Conservation (phyloP, 2,888 invertebrate species). For the Scaptomyza flava region DNA sequence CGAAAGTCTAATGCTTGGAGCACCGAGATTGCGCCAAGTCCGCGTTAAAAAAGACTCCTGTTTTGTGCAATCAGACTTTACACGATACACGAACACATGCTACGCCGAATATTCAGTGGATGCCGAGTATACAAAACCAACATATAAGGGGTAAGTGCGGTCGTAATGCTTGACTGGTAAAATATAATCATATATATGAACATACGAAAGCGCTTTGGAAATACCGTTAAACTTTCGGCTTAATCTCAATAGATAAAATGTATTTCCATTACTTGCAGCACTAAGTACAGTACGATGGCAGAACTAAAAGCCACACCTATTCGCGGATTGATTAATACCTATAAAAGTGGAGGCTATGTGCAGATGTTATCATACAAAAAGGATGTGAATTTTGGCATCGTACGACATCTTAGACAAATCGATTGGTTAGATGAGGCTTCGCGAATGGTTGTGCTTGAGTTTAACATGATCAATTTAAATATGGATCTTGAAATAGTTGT, state of each 20-base stretch:
- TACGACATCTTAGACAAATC: conserved; percentile 85
- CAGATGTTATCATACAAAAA: conserved; percentile 85
- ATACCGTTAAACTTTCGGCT: no score
- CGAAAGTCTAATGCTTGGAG: conserved; percentile 87
- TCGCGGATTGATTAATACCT: conserved; percentile 85
- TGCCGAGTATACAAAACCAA: conserved; percentile 80
- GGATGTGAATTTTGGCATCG: conserved; percentile 82
- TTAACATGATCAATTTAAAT: conserved; percentile 90
- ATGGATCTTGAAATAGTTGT: conserved; percentile 85
- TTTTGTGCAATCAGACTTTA: conserved; percentile 86
- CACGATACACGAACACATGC: conserved; percentile 86
- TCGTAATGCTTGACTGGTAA: no score
- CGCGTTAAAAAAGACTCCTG: conserved; percentile 87
- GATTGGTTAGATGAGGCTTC: conserved; percentile 89
- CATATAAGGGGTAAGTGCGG: conserved; percentile 31
- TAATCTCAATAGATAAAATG: not conserved
- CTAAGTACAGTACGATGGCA: conserved; percentile 56
- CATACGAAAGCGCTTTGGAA: no score
- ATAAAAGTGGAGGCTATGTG: conserved; percentile 86
- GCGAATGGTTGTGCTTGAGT: conserved; percentile 89
- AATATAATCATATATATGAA: no score
- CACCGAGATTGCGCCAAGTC: conserved; percentile 86
- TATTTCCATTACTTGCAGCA: conserved; percentile 20
- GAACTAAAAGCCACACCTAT: conserved; percentile 83
- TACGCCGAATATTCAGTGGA: conserved; percentile 85